phyloP scores from a whole-genome alignment of 2,888 invertebrate species.

The Drosophila kambysellisi region DNA sequence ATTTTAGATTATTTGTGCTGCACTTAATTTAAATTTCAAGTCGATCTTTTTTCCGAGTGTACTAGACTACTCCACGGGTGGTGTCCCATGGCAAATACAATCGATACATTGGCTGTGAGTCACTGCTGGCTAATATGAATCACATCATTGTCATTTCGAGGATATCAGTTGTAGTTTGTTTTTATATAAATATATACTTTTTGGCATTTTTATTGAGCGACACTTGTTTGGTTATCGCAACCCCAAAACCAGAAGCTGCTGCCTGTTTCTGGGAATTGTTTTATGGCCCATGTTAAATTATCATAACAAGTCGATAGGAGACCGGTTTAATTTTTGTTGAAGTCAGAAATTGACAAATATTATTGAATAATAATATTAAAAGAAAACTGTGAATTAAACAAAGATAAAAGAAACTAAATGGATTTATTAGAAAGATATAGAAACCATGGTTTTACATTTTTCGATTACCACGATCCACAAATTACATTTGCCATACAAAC shows the following conservation, averaged over 20 bases:
- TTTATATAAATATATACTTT: constrained; percentile 6
- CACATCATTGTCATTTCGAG: constrained; percentile 43
- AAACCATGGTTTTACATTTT: not conserved
- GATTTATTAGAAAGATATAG: not conserved
- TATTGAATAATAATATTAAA: not conserved
- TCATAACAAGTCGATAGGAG: not conserved
- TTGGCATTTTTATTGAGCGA: constrained; percentile 42
- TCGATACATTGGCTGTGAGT: constrained; percentile 42
- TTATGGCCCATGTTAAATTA: constrained; percentile 19
- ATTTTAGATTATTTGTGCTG: not conserved
- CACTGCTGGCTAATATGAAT: constrained; percentile 55
- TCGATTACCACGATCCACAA: not conserved
- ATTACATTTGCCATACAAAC: not conserved
- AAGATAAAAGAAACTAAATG: not conserved
- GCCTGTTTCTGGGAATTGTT: constrained; percentile 4
- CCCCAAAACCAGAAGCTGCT: constrained; percentile 12
- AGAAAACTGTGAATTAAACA: not conserved
- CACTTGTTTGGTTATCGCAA: constrained; percentile 4
- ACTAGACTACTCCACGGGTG: constrained; percentile 43
- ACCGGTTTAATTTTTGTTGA: not conserved
- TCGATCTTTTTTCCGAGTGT: not conserved
- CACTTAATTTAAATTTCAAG: not conserved
- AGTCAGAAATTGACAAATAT: not conserved
- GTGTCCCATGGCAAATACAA: constrained; percentile 26
- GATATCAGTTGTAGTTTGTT: constrained; percentile 41